These are phyloP conservation scores for Metalampra italica DNA, from an alignment of 2,888 invertebrate genomes.

Conservation along the genomic window DNA sequence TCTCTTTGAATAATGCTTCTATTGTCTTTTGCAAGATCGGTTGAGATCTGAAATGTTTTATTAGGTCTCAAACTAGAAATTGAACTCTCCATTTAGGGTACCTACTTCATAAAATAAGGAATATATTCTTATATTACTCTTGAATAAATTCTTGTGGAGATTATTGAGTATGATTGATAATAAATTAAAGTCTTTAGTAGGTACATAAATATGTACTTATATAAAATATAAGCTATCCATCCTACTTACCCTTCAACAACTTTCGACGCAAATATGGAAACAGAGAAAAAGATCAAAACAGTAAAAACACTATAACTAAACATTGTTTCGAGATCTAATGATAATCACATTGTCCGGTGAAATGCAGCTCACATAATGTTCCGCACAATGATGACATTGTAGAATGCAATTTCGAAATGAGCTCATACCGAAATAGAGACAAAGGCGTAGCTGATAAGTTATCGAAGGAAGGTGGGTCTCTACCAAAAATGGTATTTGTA, in stretches of 20 bases:
- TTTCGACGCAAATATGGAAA: constrained; percentile 48
- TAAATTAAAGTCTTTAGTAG: too few relatives aligned
- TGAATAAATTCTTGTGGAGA: too few relatives aligned
- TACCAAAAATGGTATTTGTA: constrained; percentile 58
- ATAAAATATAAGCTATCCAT: too few relatives aligned
- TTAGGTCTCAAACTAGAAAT: too few relatives aligned
- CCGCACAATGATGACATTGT: constrained; percentile 27
- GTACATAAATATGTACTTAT: too few relatives aligned
- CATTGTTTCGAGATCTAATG: constrained; percentile 39
- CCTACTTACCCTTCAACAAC: constrained; percentile 58
- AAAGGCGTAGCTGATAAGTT: constrained; percentile 45
- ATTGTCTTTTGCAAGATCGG: constrained; percentile 62
- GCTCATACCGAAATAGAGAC: constrained; percentile 37
- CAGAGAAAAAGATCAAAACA: constrained; percentile 42
- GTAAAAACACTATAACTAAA: constrained; percentile 50
- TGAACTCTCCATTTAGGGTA: too few relatives aligned
- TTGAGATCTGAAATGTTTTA: constrained; percentile 51
- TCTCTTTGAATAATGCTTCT: constrained; percentile 54
- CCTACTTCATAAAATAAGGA: too few relatives aligned
- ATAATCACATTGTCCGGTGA: constrained; percentile 31
- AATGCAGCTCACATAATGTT: constrained; percentile 31
- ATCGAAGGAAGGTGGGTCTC: constrained; percentile 57
- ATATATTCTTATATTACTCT: too few relatives aligned
- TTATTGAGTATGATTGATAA: too few relatives aligned
- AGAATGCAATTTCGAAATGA: constrained; percentile 53